Base-by-base conservation (phyloP, 1,140 invertebrate species). In the Campoletis sonorensis region DNA sequence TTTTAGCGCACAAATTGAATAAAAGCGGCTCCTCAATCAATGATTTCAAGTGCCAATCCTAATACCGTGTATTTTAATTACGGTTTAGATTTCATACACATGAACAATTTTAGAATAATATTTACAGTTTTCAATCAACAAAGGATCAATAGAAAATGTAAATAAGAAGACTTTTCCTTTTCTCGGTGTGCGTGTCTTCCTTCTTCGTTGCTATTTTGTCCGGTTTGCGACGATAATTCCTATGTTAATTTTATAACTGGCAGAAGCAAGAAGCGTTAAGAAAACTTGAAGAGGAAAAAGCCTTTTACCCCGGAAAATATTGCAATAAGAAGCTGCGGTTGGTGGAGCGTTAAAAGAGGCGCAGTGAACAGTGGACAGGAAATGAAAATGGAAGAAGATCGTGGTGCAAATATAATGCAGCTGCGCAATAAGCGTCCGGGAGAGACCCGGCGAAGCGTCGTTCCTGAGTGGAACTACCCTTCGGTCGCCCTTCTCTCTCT, bases 381-480 rank as follows among this genome's bases (percentile, higher is more conserved):
- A 45, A n/a, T 16, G 71, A 23, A 26, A 67, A 67, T 27, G 71
- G 71, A 10, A 37, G 40, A 40, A 73, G 71, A 49, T 73, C 71
- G 71, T 73, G 51, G 71, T n/a, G 71, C 71, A 73, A 73, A 40
- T 73, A 73, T 49, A 73, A 73, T 73, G 71, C 71, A 73, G 71
- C 40, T 73, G 71, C 71, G 71, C 71, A 40, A 73, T 73, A 73
- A 73, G 71, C 40, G n/a, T 73, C 71, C 40, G 71, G 71, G 33
- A 73, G 71, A 73, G 71, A 73, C 40, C 71, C 23, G 71, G 71
- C 71, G 37, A 73, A 40, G 71, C 71, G 71, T 73, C 71, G 71
- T 73, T 73, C 16, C 40, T 73, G 37, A 37, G 37, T 73, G 71
- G 71, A 73, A 73, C 71, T 73, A 73, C 40, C 40, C 71, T 26